These are phyloP conservation scores for Eublepharis macularius DNA, from an alignment of 2,113 vertebrate species.

Conservation along the genomic window DNA sequence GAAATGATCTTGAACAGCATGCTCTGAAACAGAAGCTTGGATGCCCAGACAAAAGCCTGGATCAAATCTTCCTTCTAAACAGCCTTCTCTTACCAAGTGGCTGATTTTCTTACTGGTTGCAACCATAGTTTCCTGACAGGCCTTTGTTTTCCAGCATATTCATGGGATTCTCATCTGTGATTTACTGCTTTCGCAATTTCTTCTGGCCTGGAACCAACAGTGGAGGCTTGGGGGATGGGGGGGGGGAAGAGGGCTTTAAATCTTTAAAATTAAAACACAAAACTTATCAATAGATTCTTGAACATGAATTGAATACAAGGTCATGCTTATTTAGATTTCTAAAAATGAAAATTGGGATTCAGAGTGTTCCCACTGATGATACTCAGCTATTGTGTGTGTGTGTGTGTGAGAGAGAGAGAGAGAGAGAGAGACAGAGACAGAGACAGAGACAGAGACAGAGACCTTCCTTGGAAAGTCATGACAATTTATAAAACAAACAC, in stretches of 20 bases:
- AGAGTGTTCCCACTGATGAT: too few species aligned
- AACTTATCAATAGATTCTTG: background rate
- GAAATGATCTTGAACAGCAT: background rate
- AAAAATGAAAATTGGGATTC: too few species aligned
- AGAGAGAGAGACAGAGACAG: too few species aligned
- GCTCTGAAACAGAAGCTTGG: conserved; percentile 14
- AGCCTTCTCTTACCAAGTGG: background rate
- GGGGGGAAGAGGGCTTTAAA: too few species aligned
- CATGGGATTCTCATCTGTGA: background rate
- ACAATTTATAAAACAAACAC: too few species aligned
- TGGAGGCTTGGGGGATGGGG: too few species aligned
- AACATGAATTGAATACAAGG: too few species aligned
- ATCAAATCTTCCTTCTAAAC: conserved; percentile 14
- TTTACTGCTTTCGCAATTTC: background rate
- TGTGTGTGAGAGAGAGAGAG: too few species aligned
- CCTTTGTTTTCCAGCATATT: background rate
- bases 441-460: too few species aligned
- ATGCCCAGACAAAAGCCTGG: conserved; percentile 5
- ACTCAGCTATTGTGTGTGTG: too few species aligned
- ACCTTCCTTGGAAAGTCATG: too few species aligned
- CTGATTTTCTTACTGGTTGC: background rate
- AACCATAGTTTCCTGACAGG: background rate
- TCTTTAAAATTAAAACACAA: background rate
- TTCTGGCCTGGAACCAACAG: background rate
- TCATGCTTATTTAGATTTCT: too few species aligned